These are phyloP conservation scores for Amiota communis DNA, from an alignment of 2,888 invertebrate genomes.

Conservation along the genomic window DNA sequence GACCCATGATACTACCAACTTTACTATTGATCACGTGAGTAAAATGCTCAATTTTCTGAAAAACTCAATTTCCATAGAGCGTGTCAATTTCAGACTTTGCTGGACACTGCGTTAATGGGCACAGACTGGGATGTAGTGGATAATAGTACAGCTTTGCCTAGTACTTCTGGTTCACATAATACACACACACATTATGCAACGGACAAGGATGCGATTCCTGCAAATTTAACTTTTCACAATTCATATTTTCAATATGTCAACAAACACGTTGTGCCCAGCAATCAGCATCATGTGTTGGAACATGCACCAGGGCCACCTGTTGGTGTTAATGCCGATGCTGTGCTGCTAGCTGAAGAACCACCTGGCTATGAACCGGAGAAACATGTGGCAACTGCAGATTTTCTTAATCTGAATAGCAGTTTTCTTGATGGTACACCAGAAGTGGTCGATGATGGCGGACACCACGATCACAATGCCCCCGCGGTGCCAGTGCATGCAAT, in stretches of 20 bases:
- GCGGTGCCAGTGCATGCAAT: conserved; percentile 51
- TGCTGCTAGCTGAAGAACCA: background rate
- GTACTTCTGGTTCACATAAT: background rate
- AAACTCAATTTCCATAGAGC: background rate
- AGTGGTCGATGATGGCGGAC: conserved; percentile 33
- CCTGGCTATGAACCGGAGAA: conserved; percentile 11
- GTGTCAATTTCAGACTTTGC: conserved; percentile 58
- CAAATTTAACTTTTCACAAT: conserved; percentile 66
- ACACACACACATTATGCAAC: conserved; percentile 12
- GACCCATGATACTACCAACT: conserved; percentile 63
- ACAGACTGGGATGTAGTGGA: conserved; percentile 47
- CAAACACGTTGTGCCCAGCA: conserved; percentile 49
- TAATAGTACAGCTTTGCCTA: background rate
- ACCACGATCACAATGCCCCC: conserved; percentile 24
- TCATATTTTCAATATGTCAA: conserved; percentile 66
- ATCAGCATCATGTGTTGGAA: conserved; percentile 8
- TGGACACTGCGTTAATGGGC: conserved; percentile 71
- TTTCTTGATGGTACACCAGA: conserved; percentile 43
- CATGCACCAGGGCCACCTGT: conserved; percentile 15
- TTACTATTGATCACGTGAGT: conserved; percentile 72
- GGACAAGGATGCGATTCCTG: conserved; percentile 52
- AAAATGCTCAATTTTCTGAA: background rate
- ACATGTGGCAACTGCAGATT: conserved; percentile 42
- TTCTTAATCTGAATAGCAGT: conserved; percentile 54
- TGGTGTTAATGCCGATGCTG: background rate